These are phyloP conservation scores for Schizotus pectinicornis DNA, from an alignment of 2,888 invertebrate genomes.

Conservation along the genomic window DNA sequence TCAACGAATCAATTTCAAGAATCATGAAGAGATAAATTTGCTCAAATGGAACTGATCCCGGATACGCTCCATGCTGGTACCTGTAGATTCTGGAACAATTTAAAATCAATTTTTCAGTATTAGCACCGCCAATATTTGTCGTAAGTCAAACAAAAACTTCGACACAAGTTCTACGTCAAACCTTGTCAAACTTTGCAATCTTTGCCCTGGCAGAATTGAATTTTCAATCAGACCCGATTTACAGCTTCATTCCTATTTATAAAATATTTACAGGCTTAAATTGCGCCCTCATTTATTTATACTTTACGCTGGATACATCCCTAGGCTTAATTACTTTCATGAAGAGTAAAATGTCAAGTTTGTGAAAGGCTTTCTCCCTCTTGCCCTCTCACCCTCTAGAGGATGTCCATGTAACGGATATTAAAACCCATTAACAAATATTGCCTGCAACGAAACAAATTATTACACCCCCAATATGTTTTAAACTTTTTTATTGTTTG, in stretches of 20 bases:
- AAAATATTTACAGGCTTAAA: constrained; percentile 24
- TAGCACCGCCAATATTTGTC: constrained; percentile 29
- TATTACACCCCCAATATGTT: too few relatives aligned
- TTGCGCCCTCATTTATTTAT: constrained; percentile 30
- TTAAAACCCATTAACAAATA: too few relatives aligned
- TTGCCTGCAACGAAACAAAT: too few relatives aligned
- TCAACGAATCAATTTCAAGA: constrained; percentile 16
- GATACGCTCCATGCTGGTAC: constrained; percentile 29
- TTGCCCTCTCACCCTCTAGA: too few relatives aligned
- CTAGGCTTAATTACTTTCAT: constrained; percentile 4
- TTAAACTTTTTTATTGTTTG: too few relatives aligned
- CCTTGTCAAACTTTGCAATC: constrained; percentile 25
- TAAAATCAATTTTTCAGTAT: constrained; percentile 36
- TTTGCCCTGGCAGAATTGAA: constrained; percentile 18
- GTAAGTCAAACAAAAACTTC: constrained; percentile 31
- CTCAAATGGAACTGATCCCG: constrained; percentile 14
- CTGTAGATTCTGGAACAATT: constrained; percentile 30
- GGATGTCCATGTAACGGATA: too few relatives aligned
- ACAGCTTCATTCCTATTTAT: constrained; percentile 20
- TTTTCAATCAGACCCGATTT: constrained; percentile 26
- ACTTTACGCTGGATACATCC: constrained; percentile 6
- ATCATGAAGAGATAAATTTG: constrained; percentile 17
- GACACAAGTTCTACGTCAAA: constrained; percentile 15
- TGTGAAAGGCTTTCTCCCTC: too few relatives aligned
- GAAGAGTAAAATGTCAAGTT: neutral